phyloP scores from a whole-genome alignment of 2,797 vertebrate species.

The Acipenser transmontanus region DNA sequence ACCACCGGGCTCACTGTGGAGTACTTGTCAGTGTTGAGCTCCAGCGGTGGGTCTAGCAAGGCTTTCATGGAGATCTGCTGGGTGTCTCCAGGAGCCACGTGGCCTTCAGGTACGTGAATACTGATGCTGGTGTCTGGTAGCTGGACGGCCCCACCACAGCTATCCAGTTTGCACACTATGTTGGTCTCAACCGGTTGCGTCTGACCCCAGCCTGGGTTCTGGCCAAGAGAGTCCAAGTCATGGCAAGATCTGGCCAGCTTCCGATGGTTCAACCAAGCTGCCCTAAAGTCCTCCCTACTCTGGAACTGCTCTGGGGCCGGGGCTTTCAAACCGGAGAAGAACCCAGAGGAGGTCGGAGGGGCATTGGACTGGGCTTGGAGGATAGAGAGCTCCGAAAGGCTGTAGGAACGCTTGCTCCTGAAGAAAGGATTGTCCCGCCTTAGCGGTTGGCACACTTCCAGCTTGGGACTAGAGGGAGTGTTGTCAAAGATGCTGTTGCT shows the following conservation, averaged over 20 bases:
- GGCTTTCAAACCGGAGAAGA: slow-evolving; percentile 81
- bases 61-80: slow-evolving; percentile 93
- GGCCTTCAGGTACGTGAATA: slow-evolving; percentile 81
- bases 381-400: slow-evolving; percentile 86
- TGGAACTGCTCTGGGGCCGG: slow-evolving; percentile 91
- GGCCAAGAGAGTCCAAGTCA: slow-evolving; percentile 84
- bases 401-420: slow-evolving; percentile 90
- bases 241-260: slow-evolving; percentile 93
- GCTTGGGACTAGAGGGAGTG: slow-evolving; percentile 40
- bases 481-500: slow-evolving; percentile 58
- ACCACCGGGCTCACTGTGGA: slow-evolving; percentile 83
- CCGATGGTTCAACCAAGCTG: slow-evolving; percentile 90
- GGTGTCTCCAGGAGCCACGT: slow-evolving; percentile 70
- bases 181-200: slow-evolving; percentile 91
- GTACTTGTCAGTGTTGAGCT: slow-evolving; percentile 83
- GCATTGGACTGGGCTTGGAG: slow-evolving; percentile 77
- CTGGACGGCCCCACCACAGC: slow-evolving; percentile 80
- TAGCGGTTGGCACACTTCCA: slow-evolving; percentile 39
- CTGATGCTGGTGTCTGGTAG: slow-evolving; percentile 89
- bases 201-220: slow-evolving; percentile 95
- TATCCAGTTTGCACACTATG: slow-evolving; percentile 84
- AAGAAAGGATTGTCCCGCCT: slow-evolving; percentile 83
- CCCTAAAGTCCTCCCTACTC: slow-evolving; percentile 88
- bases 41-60: slow-evolving; percentile 83
- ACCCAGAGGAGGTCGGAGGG: slow-evolving; percentile 53